These are phyloP conservation scores for Caenorhabditis auriculariae DNA, from an alignment of 2,888 invertebrate genomes.

Conservation along the genomic window DNA sequence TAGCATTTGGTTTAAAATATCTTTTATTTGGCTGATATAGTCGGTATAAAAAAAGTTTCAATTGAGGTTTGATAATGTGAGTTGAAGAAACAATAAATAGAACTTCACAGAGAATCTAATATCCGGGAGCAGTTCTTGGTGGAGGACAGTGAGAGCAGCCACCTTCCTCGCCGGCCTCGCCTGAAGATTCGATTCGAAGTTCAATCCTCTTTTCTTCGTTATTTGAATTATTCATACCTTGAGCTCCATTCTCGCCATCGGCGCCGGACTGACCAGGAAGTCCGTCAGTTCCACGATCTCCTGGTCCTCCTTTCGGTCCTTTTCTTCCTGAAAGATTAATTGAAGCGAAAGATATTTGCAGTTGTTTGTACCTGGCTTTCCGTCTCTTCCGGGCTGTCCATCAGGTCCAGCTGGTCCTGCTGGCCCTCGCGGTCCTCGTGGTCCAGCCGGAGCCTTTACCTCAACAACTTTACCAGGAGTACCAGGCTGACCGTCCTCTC, in stretches of 20 bases:
- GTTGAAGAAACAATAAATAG: no score
- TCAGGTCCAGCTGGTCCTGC: conserved; percentile 30
- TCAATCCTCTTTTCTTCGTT: no score
- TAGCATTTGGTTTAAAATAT: no score
- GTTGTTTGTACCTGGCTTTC: conserved; percentile 10
- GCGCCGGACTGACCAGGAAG: conserved; percentile 24
- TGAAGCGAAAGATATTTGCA: no score
- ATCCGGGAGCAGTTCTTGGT: conserved; percentile 45
- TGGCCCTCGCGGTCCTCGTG: conserved; percentile 23
- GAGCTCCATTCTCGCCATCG: conserved; percentile 22
- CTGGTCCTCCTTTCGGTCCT: conserved; percentile 16
- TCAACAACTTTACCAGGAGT: conserved; percentile 19
- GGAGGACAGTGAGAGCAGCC: conserved; percentile 40
- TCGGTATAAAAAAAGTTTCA: no score
- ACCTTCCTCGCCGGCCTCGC: conserved; percentile 9
- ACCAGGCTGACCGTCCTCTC: conserved; percentile 27
- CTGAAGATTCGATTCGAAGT: no score
- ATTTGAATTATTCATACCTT: no score
- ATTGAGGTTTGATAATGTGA: no score
- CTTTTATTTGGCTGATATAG: no score
- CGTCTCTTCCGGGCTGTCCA: conserved; percentile 33
- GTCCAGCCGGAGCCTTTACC: conserved; percentile 27
- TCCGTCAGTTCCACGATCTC: conserved; percentile 25
- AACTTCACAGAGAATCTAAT: conserved; percentile 9
- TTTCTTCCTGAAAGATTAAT: no score